Evolutionary conservation across 2,888 invertebrate genomes (phyloP), one percentile per base, ranked within the genome.

Genomic region (Xestoiulus laeticollis): DNA sequence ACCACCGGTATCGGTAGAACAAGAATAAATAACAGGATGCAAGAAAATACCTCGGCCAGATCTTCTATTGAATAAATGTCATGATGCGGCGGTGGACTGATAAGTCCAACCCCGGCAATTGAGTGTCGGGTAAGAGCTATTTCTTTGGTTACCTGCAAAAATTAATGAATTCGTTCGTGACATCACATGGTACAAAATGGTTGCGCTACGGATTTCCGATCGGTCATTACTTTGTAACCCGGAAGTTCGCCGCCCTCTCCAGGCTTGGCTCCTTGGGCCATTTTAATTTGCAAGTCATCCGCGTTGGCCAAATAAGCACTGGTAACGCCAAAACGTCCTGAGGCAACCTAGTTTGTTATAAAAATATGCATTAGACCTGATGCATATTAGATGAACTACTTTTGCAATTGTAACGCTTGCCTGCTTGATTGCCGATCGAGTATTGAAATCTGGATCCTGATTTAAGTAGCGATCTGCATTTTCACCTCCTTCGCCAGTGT

Each of bases 11-110:
- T 83, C 22, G 48, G 1, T 30, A 12, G 1, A 12, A 32, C 12
- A 86, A 44, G 12, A 12, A 8, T 87, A n/a, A 8, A 2, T 1
- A 32, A 32, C 33, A 84, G 4, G 33, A 44, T 48, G 38, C 30
- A 53, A 22, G 59, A 68, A 30, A 30, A 38, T 89, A 93, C 93
- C 92, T 99, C 98, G 0, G 99, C 98, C 91, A 99, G 93, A 93
- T 99, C 99, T 93, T 99, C 99, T 91, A 99, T 99, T 86, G 98
- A 99, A 93, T 99, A 99, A 92, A 99, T 99, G 91, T 99, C 99
- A 93, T 99, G 99, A 93, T 99, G 99, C 1, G 99, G 99, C 14
- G 99, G 99, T 8, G 99, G 99, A 0, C 98, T 99, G 92, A 99
- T 99, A 12, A 99, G 93, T 8, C 99, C 99, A 14, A 99, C 99